These are phyloP conservation scores for Nyctibius bracteatus DNA, from an alignment of 2,113 vertebrate species.

Conservation along the genomic window DNA sequence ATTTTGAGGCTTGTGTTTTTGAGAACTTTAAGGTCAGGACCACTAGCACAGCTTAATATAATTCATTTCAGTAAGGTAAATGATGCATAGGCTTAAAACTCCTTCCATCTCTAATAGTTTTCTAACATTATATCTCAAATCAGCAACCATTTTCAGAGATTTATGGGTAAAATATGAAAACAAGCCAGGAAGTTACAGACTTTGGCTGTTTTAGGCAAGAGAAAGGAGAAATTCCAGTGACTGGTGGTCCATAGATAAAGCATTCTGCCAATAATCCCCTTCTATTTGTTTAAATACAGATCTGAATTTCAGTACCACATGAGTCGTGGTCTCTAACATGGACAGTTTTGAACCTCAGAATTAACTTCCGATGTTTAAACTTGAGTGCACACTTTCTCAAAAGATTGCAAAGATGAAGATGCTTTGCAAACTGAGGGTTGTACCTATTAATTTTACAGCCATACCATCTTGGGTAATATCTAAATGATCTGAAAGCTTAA, in stretches of 20 bases:
- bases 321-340: accelerated
- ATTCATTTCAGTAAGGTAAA: background rate
- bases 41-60: background rate
- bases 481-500: background rate
- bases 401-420: background rate
- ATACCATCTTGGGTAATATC: background rate
- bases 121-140: background rate
- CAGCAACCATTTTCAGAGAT: background rate
- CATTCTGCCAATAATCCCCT: background rate
- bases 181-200: background rate
- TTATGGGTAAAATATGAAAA: background rate
- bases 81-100: background rate
- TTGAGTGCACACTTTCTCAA: background rate
- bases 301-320: background rate
- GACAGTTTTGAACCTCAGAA: background rate
- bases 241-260: background rate
- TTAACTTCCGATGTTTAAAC: background rate
- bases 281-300: background rate
- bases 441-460: background rate
- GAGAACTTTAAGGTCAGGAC: background rate
- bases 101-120: background rate
- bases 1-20: background rate
- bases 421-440: background rate
- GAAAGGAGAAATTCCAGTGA: background rate
- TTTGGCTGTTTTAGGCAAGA: background rate